Base-by-base conservation (phyloP, 2,888 invertebrate genomes). In the Trichacis sp. region DNA sequence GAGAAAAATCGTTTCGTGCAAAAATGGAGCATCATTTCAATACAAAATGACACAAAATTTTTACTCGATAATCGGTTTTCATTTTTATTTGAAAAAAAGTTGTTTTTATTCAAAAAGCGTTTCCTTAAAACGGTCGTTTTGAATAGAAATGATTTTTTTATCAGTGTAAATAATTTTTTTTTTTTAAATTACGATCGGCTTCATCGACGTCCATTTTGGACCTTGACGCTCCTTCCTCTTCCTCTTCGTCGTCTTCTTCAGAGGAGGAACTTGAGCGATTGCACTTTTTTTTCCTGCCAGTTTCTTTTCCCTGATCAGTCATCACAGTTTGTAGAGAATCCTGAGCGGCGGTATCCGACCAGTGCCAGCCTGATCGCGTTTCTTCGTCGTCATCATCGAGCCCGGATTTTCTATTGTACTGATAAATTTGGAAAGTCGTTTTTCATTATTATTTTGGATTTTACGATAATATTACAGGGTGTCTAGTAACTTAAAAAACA, bases 101-200 rank as follows among this genome's bases (percentile, higher is more conserved):
- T n/a, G n/a, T n/a, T n/a, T n/a, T n/a, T n/a, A n/a, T n/a, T n/a
- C n/a, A n/a, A n/a, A n/a, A n/a, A n/a, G n/a, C n/a, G n/a, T n/a
- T n/a, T n/a, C n/a, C n/a, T n/a, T n/a, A n/a, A n/a, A n/a, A n/a
- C n/a, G n/a, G n/a, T n/a, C n/a, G n/a, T n/a, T n/a, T n/a, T n/a
- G n/a, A n/a, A n/a, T n/a, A n/a, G n/a, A n/a, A n/a, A n/a, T n/a
- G n/a, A n/a, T n/a, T n/a, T n/a, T n/a, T n/a, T n/a, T n/a, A n/a
- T n/a, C n/a, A n/a, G n/a, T n/a, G n/a, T n/a, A n/a, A n/a, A n/a
- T n/a, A n/a, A n/a, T n/a, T n/a, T n/a, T n/a, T n/a, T n/a, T n/a
- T n/a, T n/a, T n/a, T n/a, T n/a, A 24, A 24, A 3, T 24, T 82
- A 88, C 88, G 84, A 77, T 88, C 87, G 15, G 82, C 82, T 8